Conservation (phyloP, 2,797 vertebrate species). For the Poeciliopsis turneri region DNA sequence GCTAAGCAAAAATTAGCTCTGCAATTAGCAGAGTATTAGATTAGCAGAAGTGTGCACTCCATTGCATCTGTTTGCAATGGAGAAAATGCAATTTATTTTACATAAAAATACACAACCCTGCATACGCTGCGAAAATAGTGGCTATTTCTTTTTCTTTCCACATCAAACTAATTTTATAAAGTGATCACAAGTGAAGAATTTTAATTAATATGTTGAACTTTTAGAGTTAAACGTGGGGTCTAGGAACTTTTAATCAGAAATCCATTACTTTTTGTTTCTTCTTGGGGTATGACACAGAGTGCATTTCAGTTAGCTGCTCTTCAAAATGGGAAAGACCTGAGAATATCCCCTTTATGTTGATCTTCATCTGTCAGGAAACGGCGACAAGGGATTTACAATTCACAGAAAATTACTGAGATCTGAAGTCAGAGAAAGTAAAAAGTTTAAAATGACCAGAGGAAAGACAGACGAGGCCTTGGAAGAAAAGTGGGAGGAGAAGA, state of each 20-base stretch:
- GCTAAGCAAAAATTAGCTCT: not conserved
- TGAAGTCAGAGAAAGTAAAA: not conserved
- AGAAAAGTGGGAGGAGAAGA: not conserved
- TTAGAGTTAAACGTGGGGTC: not conserved
- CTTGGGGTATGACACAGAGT: not conserved
- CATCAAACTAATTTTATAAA: not conserved
- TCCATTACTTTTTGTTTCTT: not conserved
- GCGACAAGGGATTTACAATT: not conserved
- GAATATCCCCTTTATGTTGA: not conserved
- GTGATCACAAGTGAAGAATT: not conserved
- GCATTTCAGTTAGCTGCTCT: not conserved
- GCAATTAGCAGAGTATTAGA: not conserved
- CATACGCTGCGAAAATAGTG: not conserved
- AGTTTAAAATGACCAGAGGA: not conserved
- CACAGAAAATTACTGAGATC: not conserved
- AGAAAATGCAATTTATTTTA: no score
- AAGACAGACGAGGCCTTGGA: not conserved
- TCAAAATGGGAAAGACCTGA: not conserved
- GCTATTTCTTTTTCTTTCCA: not conserved
- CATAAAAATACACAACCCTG: not conserved
- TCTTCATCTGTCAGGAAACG: not conserved
- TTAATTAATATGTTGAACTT: not conserved
- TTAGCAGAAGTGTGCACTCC: no score
- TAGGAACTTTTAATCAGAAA: no score
- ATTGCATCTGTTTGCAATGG: no score